Conservation (phyloP, 92 coral and sea anemone genomes). For the Porites rus region DNA sequence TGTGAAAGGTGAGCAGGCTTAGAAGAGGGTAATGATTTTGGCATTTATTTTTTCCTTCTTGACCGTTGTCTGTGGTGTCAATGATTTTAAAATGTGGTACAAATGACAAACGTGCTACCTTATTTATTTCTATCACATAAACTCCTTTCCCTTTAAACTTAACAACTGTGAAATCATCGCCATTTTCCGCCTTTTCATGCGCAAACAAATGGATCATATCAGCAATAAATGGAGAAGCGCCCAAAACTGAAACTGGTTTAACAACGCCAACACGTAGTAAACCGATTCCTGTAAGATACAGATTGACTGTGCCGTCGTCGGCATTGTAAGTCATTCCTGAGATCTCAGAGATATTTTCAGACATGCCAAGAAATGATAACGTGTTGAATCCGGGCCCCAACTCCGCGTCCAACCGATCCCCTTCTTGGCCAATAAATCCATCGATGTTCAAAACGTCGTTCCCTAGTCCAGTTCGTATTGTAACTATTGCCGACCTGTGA, state of each 20-base stretch:
- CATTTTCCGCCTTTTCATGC: background rate
- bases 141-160: conserved; percentile 6
- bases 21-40: conserved; percentile 4
- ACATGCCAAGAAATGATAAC: background rate
- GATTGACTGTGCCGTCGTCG: background rate
- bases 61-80: conserved; percentile 7
- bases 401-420: background rate
- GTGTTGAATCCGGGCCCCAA: conserved; percentile 10
- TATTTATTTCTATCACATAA: background rate
- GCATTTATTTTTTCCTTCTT: background rate
- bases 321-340: background rate
- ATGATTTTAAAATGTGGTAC: conserved; percentile 5
- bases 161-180: conserved; percentile 10
- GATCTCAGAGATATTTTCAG: background rate
- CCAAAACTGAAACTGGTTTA: background rate
- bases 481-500: background rate
- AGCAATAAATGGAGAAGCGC: background rate
- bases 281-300: background rate
- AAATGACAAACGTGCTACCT: background rate
- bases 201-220: background rate
- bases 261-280: background rate
- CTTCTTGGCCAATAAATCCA: background rate
- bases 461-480: background rate
- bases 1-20: background rate
- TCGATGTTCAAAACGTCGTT: conserved; percentile 26